Evolutionary conservation across 1,140 invertebrate species (phyloP), one percentile per base, ranked within the genome.

Genomic region (Bombus haemorrhoidalis): DNA sequence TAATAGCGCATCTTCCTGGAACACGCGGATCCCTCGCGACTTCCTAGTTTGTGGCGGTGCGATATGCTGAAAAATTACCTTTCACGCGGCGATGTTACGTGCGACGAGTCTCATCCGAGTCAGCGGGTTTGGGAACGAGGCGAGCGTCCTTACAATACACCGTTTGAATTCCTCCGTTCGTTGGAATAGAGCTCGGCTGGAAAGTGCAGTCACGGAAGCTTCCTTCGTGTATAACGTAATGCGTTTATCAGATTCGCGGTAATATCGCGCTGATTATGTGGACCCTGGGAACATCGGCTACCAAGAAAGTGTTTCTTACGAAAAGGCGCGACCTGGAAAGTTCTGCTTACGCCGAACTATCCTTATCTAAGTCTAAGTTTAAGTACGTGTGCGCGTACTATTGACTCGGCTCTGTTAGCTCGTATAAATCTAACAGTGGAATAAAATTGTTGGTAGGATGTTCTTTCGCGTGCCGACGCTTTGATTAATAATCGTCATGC

Each of bases 201-300:
- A 86, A 85, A 88, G 87, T 85, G 62, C 79, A 86, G 47, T 92
- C 86, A 76, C 87, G 91, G 91, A 92, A 92, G 89, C 87, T 84
- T 88, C 85, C 41, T 39, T 12, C 69, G 57, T 59, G 53, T 25
- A 37, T 64, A 37, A 81, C 74, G 81, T 77, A 90, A 90, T 83
- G 73, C 83, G 69, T 84, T 82, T 89, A 90, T 87, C 88, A 89
- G 88, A 88, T 89, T 59, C 71, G 43, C 68, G 53, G 85, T 74
- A 81, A 72, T 69, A 73, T 89, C 34, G 59, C 74, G 82, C 13
- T 77, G 86, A 84, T 90, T 86, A 90, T 88, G 47, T 53, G 77
- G 13, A 28, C 28, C 66, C n/a, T 88, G 87, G 76, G 79, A 86
- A 86, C 41, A 43, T 18, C n/a, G 64, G 47, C 39, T 18, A 62